Evolutionary conservation across 2,797 vertebrate genomes (phyloP), one percentile per base, ranked within the genome.

Genomic region (Antennarius maculatus): DNA sequence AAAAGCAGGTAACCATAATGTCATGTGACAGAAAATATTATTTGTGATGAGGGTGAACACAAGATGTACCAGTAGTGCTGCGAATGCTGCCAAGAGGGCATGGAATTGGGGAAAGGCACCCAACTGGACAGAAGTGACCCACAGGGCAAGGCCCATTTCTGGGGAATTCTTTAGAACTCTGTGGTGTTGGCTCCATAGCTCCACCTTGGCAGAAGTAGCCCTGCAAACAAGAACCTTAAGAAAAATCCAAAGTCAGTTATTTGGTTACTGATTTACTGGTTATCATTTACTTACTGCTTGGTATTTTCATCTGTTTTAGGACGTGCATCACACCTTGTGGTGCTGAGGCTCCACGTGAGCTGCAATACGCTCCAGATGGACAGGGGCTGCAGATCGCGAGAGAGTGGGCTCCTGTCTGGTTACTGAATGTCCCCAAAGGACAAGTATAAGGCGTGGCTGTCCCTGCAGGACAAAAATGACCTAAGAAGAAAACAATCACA

Each of bases 151-250:
- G 95, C 0, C 96, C 95, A 11, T 93, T 98, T 59, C 84, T 80
- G 0, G 90, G 89, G 55, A 91, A 92, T 0, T 1, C 11, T 0
- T 86, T 37, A 0, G 84, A 92, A 74, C 78, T 88, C n/a, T 64
- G 77, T 0, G 97, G 96, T 27, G 92, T 80, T 17, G 94, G 87
- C 48, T 88, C 88, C 0, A 72, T 66, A 18, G 96, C 95, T 15
- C 95, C 95, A 57, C 93, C 93, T 37, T 93, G 89, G 18, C 96
- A 99, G 85, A 94, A 96, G 90, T 92, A 96, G 15, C 97, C 96
- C 27, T 94, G 87, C 7, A 91, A 90, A 78, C 96, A 98, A 6
- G 65, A 83, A 37, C 95, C 96, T 98, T 66, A 3, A 62, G 1
- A 48, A 67, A 66, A 61, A 61, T 2, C 48, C 39, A 68, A 18